Evolutionary conservation across 2,113 vertebrate species (phyloP).

Genomic region (Fregetta grallaria): DNA sequence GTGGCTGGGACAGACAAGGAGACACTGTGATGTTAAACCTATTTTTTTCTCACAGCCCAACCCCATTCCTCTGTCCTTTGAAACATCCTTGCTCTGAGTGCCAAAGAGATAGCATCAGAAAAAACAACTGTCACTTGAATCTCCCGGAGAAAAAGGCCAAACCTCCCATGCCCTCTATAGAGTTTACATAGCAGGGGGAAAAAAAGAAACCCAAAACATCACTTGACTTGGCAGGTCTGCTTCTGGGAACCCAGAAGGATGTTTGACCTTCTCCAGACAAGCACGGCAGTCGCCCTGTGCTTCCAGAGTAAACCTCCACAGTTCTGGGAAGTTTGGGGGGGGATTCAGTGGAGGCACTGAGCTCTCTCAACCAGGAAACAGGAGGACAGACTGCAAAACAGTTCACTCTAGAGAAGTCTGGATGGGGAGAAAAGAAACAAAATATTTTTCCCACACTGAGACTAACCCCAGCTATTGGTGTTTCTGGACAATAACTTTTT

Average conservation of each 20-base stretch:
- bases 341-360: background rate
- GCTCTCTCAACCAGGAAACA: background rate
- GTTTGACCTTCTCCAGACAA: constrained; percentile 23
- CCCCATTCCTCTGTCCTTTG: constrained; percentile 9
- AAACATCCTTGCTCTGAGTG: constrained; percentile 2
- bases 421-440: background rate
- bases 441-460: background rate
- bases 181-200: background rate
- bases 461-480: background rate
- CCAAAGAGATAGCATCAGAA: constrained; percentile 22
- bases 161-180: background rate
- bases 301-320: background rate
- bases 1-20: background rate
- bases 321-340: background rate
- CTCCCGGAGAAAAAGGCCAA: background rate
- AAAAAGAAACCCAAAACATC: background rate
- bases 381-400: background rate
- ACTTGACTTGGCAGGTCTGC: constrained; percentile 16
- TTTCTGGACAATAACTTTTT: background rate
- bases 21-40: background rate
- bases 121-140: background rate
- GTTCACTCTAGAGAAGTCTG: background rate
- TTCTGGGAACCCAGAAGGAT: background rate
- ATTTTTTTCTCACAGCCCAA: background rate
- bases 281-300: fast-evolving